Evolutionary conservation across 2,888 invertebrate species (phyloP), one percentile per base, ranked within the genome.

Genomic region (Imbricaverruca yamaguchii): DNA sequence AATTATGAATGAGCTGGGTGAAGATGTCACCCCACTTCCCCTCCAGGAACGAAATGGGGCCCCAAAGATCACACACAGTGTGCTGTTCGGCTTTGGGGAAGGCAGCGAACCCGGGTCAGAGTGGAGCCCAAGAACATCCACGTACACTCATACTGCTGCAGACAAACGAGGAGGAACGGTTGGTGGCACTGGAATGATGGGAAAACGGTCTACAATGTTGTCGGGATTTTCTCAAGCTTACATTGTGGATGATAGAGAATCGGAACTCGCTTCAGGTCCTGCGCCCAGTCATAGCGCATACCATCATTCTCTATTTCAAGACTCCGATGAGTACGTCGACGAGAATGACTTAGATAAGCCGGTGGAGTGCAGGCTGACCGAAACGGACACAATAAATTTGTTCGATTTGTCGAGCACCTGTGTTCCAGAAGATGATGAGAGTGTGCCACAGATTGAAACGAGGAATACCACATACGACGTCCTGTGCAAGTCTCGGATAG

Each of bases 151-250:
- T 21, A 74, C 53, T 9, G 53, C 21, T 12, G 55, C 74, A 10
- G 74, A 74, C 55, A 74, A 74, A 74, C 74, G 74, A 8, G 74
- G 74, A 21, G 74, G 74, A 9, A 74, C 74, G 21, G 53, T 74
- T 9, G 74, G 74, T 1, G 74, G 74, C 11, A 74, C 74, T 11
- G 74, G 55, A 8, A 11, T 74, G 0, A 9, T 74, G 18, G 65
- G 65, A 65, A 74, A 55, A 21, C 74, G 74, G 0, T 74, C 74
- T 9, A 74, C 74, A 18, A 74, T 74, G 74, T 23, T 74, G 15
- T 74, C 74, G 21, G 74, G 74, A 55, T 74, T 74, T 53, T 74
- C 74, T 21, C 74, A 74, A 18, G 55, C 74, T 21, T 74, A 74
- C 21, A 18, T 74, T 3, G 53, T 74, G 8, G 74, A 74, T 10